Percentiles rank a stretch among this genome's conserved stretches.
These are phyloP conservation scores for Phylloscopus trochiloides DNA, from an alignment of 2,113 vertebrate species.

Conservation along the genomic window DNA sequence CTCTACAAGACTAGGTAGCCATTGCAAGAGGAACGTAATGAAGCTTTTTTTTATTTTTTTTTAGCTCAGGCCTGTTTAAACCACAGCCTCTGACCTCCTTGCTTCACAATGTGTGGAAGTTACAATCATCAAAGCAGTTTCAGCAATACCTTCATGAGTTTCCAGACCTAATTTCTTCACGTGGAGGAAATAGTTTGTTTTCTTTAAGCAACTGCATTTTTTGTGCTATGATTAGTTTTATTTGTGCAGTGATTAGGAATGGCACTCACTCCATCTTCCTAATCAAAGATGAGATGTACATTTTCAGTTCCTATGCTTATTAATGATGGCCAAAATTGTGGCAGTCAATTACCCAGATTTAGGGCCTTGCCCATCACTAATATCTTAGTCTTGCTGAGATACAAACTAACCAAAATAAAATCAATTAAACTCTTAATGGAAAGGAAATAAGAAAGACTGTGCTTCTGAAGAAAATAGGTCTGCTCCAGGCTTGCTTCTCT, in stretches of 20 bases:
- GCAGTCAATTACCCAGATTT: neutral
- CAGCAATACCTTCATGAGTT: constrained; percentile 8
- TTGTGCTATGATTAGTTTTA: neutral
- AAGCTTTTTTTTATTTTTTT: neutral
- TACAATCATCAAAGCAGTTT: constrained; percentile 49
- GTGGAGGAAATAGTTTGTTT: constrained; percentile 17
- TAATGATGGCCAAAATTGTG: neutral
- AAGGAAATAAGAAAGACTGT: neutral
- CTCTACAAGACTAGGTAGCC: neutral
- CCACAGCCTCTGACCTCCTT: neutral
- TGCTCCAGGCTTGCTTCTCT: neutral
- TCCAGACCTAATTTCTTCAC: constrained; percentile 48
- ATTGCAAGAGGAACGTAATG: neutral
- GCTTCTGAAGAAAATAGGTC: neutral
- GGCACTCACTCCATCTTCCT: neutral
- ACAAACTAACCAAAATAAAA: neutral
- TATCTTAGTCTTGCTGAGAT: neutral
- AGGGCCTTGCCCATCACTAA: neutral
- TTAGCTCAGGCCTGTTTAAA: neutral
- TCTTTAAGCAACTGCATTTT: neutral
- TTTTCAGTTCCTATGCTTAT: neutral
- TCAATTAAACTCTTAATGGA: neutral
- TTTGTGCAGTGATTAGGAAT: neutral
- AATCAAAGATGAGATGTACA: neutral
- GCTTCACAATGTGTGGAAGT: neutral